These are phyloP conservation scores for Sebastes steindachneri DNA, from an alignment of 2,797 vertebrate species.

Conservation along the genomic window DNA sequence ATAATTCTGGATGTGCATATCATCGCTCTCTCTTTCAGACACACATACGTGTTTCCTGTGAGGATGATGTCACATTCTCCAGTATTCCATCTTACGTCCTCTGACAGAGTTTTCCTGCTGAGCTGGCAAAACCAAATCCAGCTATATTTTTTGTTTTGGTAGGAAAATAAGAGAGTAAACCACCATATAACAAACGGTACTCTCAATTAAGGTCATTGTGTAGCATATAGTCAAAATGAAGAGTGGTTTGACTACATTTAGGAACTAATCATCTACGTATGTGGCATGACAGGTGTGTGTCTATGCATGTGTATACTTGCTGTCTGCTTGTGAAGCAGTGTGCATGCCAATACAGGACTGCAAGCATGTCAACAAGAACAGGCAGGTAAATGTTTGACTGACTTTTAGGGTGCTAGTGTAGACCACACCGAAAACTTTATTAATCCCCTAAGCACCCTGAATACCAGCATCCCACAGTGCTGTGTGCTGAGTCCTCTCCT, in stretches of 20 bases:
- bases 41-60: conserved; percentile 24
- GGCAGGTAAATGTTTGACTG: not conserved
- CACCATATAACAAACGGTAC: not conserved
- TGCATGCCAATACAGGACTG: not conserved
- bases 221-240: not conserved
- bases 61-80: conserved; percentile 54
- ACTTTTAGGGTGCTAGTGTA: not conserved
- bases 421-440: not conserved
- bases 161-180: not conserved
- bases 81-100: conserved; percentile 26
- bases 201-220: not conserved
- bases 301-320: conserved; percentile 19
- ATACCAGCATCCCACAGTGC: not conserved
- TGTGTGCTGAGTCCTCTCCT: not conserved
- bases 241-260: not conserved
- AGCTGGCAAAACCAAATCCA: conserved; percentile 14
- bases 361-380: not conserved
- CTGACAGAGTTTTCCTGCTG: conserved; percentile 48
- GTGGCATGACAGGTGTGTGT: not conserved
- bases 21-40: not conserved
- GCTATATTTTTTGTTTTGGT: not conserved
- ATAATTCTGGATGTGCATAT: not conserved
- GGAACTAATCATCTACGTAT: not conserved
- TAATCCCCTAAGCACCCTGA: not conserved
- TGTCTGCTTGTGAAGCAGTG: not conserved